Evolutionary conservation across 1,140 invertebrate species (phyloP), one percentile per base, ranked within the genome.

Genomic region (Leguminivora glycinivorella): DNA sequence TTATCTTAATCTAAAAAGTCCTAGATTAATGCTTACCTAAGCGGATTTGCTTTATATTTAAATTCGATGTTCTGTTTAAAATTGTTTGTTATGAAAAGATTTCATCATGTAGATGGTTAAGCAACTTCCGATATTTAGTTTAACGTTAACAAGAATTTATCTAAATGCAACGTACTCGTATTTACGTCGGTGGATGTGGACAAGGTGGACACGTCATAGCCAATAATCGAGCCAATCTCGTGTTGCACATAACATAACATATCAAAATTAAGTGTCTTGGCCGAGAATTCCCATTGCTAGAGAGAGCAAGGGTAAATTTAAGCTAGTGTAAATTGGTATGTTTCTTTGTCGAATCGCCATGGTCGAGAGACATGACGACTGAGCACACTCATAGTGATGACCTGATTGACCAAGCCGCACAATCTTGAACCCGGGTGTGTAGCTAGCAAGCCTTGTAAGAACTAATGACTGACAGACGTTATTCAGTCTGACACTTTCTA

Each of bases 231-330:
- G 14, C 56, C 24, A 60, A 60, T 60, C 56, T 26, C 12, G 56
- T 60, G 25, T 60, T 60, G 24, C 56, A 60, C 56, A 60, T 60
- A 60, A 60, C 56, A 60, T 60, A 60, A 60, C 56, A 60, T 60
- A 60, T 60, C 56, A 60, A 60, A 60, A 60, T 25, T 24, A 25
- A 58, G 40, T 58, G 56, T 26, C 56, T 14, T 58, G 56, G 0
- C 22, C 56, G 40, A n/a, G 17, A n/a, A n/a, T 17, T n/a, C n/a
- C 3, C 12, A 43, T 17, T 43, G 40, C 34, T 38, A 38, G 34
- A 1, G 34, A 9, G 34, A 38, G 40, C 10, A 4, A 0, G 40
- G 14, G 4, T 1, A 1, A 43, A 10, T 17, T 17, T n/a, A 5
- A n/a, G 9, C n/a, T n/a, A 43, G 40, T 3, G 3, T 4, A n/a